Base-by-base conservation (phyloP, 2,797 vertebrate species). In the Lateolabrax maculatus region DNA sequence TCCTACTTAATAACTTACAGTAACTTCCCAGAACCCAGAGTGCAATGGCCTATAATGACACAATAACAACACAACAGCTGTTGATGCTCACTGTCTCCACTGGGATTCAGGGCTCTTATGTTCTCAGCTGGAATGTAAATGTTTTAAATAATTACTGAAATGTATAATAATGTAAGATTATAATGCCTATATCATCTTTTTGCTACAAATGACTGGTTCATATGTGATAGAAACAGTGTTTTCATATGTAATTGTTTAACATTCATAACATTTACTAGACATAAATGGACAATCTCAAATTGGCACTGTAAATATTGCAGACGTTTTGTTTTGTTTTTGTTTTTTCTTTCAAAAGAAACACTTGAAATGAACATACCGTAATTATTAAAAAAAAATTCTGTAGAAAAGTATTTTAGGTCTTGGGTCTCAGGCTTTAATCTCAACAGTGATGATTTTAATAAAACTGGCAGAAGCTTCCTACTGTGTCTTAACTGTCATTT, bases 1-100 rank as follows among this genome's bases (percentile, higher is more conserved):
- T 61, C 53, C 16, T 41, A 46, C 23, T 79, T 83, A 74, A 86
- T 85, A 65, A 80, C 46, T 69, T 71, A 57, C n/a, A 44, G 77
- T 76, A 39, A 90, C 80, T 73, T 84, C 75, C 44, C 53, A 58
- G 57, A 79, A 57, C 55, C 60, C 75, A 75, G 48, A 84, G 75
- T 79, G 75, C 71, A 84, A 52, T 4, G 53, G 48, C 77, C 83
- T 80, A 9, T 80, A 81, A 70, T 84, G 75, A 88, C 67, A 75
- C 68, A 43, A 46, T 62, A 79, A 81, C 39, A 67, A 71, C 60
- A 69, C 71, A 31, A 72, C 70, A 79, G 77, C 71, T 87, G 84
- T 70, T 72, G 39, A 61, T 70, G 69, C 55, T 70, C 63, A 25
- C 56, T 27, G 62, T 75, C 73, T 53, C 57, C n/a, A 0, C 52